Conservation (phyloP, 2,797 vertebrate species). For the Callimico goeldii region DNA sequence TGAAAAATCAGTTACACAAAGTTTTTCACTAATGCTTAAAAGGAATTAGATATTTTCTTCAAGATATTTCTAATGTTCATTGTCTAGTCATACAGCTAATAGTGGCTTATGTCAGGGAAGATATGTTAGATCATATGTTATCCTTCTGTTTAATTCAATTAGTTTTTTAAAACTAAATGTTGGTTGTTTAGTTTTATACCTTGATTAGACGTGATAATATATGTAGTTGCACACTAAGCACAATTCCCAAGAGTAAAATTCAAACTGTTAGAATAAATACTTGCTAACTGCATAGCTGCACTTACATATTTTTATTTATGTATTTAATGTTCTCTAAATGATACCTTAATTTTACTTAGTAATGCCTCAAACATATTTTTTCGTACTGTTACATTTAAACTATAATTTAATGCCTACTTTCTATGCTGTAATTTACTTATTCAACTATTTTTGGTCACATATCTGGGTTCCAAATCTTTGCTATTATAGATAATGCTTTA, state of each 20-base stretch:
- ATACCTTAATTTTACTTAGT: neutral
- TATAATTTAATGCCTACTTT: slow-evolving; percentile 7
- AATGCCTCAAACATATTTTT: neutral
- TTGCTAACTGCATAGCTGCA: neutral
- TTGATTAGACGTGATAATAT: slow-evolving; percentile 11
- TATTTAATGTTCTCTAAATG: slow-evolving; percentile 17
- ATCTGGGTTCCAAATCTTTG: neutral
- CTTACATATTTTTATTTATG: neutral
- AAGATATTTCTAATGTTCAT: neutral
- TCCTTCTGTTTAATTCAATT: neutral
- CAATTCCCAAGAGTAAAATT: slow-evolving; percentile 36
- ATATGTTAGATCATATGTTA: neutral
- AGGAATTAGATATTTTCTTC: neutral
- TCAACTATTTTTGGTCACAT: slow-evolving; percentile 2
- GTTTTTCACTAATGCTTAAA: slow-evolving; percentile 12
- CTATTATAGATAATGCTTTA: slow-evolving; percentile 7
- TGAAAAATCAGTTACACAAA: slow-evolving; percentile 21
- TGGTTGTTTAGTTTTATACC: neutral
- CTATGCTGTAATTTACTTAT: neutral
- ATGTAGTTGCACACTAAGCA: slow-evolving; percentile 11
- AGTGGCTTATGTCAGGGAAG: neutral
- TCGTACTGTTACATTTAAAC: neutral
- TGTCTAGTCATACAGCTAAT: neutral
- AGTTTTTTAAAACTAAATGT: neutral
- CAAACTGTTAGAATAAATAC: slow-evolving; percentile 18